Evolutionary conservation across 2,113 vertebrate species (phyloP).

Genomic region (Zapornia atra): DNA sequence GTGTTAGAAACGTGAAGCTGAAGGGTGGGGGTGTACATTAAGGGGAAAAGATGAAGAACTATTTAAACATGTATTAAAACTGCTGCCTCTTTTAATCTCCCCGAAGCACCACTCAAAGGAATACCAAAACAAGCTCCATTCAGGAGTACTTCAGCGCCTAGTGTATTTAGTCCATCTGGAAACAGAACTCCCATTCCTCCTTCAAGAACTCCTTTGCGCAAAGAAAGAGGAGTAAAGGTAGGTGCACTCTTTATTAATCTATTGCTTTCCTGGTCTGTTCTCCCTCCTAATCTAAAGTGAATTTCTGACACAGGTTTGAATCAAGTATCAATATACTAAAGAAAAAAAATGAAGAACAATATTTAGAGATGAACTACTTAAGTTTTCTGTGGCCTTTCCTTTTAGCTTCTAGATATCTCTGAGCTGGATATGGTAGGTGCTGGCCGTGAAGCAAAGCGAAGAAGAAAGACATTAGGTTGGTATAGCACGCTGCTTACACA

Average conservation of each 20-base stretch:
- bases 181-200: conserved; percentile 93
- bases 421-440: conserved; percentile 93
- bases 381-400: neutral
- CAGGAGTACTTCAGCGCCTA: conserved; percentile 91
- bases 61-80: neutral
- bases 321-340: neutral
- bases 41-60: neutral
- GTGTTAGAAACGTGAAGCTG: neutral
- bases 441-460: conserved; percentile 94
- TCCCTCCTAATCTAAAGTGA: neutral
- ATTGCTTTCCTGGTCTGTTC: neutral
- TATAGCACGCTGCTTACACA: neutral
- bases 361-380: neutral
- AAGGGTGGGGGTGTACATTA: neutral
- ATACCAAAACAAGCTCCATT: conserved; percentile 96
- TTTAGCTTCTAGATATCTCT: conserved; percentile 90
- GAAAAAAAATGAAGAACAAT: neutral
- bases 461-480: conserved; percentile 94
- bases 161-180: conserved; percentile 92
- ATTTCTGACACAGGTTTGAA: neutral
- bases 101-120: conserved; percentile 92
- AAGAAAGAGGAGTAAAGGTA: conserved; percentile 97
- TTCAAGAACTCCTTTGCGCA: conserved; percentile 88
- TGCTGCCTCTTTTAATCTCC: neutral
- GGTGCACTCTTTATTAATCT: neutral